Evolutionary conservation across 2,888 invertebrate genomes (phyloP).

Genomic region (Drosophila ezoana): DNA sequence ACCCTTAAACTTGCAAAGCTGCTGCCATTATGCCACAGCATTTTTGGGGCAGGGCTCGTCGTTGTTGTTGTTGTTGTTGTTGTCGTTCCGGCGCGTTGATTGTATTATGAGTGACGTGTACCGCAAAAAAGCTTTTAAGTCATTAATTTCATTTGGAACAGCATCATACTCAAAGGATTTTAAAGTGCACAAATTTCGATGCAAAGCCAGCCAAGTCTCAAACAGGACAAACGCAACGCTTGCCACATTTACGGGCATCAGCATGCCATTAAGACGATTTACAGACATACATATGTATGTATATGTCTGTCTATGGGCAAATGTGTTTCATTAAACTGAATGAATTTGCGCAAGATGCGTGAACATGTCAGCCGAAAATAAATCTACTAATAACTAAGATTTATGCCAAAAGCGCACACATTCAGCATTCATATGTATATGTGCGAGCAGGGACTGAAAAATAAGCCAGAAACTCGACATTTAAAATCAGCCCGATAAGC

Average conservation of each 20-base stretch:
- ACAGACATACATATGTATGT: conserved; percentile 6
- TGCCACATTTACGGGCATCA: conserved; percentile 10
- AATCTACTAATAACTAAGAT: conserved; percentile 77
- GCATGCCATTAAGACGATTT: conserved; percentile 25
- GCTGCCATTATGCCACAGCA: conserved; percentile 44
- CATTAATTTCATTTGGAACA: conserved; percentile 74
- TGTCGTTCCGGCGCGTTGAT: conserved; percentile 66
- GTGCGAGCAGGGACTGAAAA: conserved; percentile 8
- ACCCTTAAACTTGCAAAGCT: conserved; percentile 53
- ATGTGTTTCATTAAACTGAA: conserved; percentile 37
- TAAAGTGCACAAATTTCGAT: conserved; percentile 64
- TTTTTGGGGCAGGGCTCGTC: conserved; percentile 31
- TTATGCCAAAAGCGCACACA: conserved; percentile 53
- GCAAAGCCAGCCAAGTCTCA: conserved; percentile 28
- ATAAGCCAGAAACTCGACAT: conserved; percentile 24
- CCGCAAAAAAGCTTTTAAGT: conserved; percentile 83
- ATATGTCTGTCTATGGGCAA: neutral
- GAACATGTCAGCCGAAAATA: conserved; percentile 70
- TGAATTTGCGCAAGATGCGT: conserved; percentile 63
- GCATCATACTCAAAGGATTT: conserved; percentile 69
- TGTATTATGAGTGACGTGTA: conserved; percentile 78
- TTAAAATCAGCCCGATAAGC: conserved; percentile 49
- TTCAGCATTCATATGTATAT: neutral
- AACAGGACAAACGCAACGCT: conserved; percentile 1
- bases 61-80: conserved; percentile 12